Conservation (phyloP, 2,113 vertebrate genomes). For the Apodemus sylvaticus region DNA sequence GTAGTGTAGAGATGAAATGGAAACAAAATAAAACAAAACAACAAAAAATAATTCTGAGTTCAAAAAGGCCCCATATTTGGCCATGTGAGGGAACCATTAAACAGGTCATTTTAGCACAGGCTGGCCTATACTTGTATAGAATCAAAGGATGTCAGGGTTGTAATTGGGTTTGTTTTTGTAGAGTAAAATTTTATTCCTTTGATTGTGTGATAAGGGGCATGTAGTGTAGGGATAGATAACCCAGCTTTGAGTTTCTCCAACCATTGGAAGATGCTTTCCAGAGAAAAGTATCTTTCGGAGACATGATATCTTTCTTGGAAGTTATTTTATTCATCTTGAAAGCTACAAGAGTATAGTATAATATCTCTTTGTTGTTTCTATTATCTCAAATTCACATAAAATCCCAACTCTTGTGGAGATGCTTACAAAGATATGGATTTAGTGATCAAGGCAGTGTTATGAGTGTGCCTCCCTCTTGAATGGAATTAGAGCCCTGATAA, state of each 20-base stretch:
- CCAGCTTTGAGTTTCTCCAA: no score
- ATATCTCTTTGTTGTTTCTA: neutral
- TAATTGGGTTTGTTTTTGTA: no score
- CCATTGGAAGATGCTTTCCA: no score
- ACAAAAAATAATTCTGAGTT: neutral
- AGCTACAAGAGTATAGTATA: neutral
- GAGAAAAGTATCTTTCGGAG: no score
- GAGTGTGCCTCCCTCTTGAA: neutral
- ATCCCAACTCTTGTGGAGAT: neutral
- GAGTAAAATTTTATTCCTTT: no score
- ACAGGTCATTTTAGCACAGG: neutral
- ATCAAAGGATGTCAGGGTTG: fast-evolving
- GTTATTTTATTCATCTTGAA: neutral
- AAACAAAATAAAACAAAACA: neutral
- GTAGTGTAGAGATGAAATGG: neutral
- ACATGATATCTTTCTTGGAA: neutral
- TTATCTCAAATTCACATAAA: neutral
- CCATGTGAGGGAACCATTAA: neutral
- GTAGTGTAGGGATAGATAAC: no score
- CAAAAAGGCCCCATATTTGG: neutral
- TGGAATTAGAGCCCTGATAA: neutral
- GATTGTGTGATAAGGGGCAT: no score
- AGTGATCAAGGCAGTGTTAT: neutral
- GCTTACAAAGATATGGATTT: neutral
- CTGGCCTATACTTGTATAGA: neutral